A percentile compares a stretch with the other conserved stretches of the same genome.
These are phyloP conservation scores for Myopa tessellatipennis DNA, from an alignment of 2,888 invertebrate genomes.

Conservation along the genomic window DNA sequence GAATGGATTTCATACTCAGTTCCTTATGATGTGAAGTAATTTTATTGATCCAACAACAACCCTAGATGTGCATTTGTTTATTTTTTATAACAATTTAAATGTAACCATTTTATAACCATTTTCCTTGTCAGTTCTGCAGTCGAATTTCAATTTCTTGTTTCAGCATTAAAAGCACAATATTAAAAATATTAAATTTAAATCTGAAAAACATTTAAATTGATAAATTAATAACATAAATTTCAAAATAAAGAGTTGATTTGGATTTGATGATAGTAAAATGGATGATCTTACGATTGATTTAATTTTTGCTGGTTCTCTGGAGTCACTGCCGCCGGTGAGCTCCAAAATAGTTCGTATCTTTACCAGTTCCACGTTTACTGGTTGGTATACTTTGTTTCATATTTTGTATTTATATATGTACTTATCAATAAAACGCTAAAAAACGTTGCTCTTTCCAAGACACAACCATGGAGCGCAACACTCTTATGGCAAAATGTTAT, in stretches of 20 bases:
- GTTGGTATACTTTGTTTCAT: slow-evolving; percentile 60
- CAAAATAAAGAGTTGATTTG: neutral
- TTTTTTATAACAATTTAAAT: too few species aligned
- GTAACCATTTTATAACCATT: too few species aligned
- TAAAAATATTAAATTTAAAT: neutral
- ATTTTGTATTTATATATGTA: neutral
- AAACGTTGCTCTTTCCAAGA: slow-evolving; percentile 71
- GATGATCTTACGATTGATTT: slow-evolving; percentile 91
- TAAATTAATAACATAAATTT: slow-evolving; percentile 9
- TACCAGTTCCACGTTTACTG: slow-evolving; percentile 98
- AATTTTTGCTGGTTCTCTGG: slow-evolving; percentile 89
- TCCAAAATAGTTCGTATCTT: slow-evolving; percentile 98
- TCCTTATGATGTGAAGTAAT: neutral
- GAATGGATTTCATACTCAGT: too few species aligned
- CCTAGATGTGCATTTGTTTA: too few species aligned
- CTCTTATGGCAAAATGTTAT: slow-evolving; percentile 97
- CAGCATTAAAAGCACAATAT: neutral
- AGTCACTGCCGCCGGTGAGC: slow-evolving; percentile 91
- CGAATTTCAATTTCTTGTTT: too few species aligned
- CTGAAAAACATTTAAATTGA: neutral
- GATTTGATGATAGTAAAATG: slow-evolving; percentile 70
- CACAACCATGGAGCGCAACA: slow-evolving; percentile 96
- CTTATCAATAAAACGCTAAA: too few species aligned
- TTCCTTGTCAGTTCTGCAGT: too few species aligned
- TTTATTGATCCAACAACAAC: neutral